Evolutionary conservation across 2,797 vertebrate genomes (phyloP).

Genomic region (Staurois parvus): DNA sequence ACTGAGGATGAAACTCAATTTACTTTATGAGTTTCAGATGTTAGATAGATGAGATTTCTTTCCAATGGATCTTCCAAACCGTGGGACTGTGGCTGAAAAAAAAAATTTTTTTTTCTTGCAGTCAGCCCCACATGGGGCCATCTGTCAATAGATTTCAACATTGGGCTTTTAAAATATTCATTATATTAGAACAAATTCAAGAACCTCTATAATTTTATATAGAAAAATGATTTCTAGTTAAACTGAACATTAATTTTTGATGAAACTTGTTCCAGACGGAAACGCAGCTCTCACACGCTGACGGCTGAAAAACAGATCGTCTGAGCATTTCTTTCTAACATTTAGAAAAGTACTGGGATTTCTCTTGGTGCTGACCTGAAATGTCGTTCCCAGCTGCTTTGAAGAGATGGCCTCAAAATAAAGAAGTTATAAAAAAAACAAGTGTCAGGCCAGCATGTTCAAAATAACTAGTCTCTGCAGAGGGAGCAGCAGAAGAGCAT

Average conservation of each 20-base stretch:
- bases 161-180: conserved; percentile 26
- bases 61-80: not conserved
- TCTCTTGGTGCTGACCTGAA: not conserved
- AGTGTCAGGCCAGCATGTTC: conserved; percentile 6
- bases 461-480: conserved; percentile 2
- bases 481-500: not conserved
- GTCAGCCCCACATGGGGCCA: not conserved
- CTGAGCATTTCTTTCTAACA: conserved; percentile 1
- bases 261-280: conserved; percentile 1
- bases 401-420: not conserved
- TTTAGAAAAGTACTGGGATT: conserved; percentile 15
- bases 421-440: not conserved
- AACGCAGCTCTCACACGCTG: not conserved
- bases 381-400: conserved; percentile 7
- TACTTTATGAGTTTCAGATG: not conserved
- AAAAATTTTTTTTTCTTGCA: not conserved
- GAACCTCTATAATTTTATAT: conserved; percentile 28
- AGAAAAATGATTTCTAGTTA: conserved; percentile 16
- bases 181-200: conserved; percentile 23
- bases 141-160: not conserved
- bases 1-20: not conserved
- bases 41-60: not conserved
- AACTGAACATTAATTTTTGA: conserved; percentile 21
- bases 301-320: conserved; percentile 18
- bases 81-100: not conserved